These are phyloP conservation scores for Boleophthalmus pectinirostris DNA, from an alignment of 2,113 vertebrate genomes.

Conservation along the genomic window DNA sequence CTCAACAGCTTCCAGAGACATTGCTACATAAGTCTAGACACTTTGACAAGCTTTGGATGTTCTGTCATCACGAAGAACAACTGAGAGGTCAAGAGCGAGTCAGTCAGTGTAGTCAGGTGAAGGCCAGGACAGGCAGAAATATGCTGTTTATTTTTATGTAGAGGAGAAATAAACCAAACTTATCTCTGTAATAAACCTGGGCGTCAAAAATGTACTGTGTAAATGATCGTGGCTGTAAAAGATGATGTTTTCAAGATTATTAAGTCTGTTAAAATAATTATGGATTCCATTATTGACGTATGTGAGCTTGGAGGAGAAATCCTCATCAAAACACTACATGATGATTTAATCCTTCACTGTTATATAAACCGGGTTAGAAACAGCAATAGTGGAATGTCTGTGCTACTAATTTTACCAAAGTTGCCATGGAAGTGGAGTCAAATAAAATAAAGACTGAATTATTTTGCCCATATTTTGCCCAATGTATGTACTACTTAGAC, in stretches of 20 bases:
- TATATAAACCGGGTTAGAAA: conserved; percentile 64
- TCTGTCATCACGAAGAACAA: conserved; percentile 25
- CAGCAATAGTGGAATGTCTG: conserved; percentile 15
- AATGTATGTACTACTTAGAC: too few relatives aligned
- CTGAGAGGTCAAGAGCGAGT: conserved; percentile 19
- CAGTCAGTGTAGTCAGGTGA: conserved; percentile 19
- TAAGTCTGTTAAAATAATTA: conserved; percentile 21
- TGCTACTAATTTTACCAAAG: background rate
- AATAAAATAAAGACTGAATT: too few relatives aligned
- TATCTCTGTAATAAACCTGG: too few relatives aligned
- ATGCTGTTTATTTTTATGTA: background rate
- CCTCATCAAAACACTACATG: conserved; percentile 54
- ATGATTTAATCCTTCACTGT: conserved; percentile 66
- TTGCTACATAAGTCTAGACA: conserved; percentile 13
- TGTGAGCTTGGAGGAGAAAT: conserved; percentile 36
- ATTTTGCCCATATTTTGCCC: too few relatives aligned
- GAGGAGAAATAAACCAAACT: background rate
- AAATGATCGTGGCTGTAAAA: conserved; percentile 40
- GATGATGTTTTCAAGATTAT: conserved; percentile 31
- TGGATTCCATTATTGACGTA: conserved; percentile 24
- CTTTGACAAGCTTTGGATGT: conserved; percentile 40
- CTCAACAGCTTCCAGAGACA: conserved; percentile 8
- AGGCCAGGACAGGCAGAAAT: background rate
- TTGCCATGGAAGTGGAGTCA: background rate
- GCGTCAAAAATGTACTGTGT: background rate